Evolutionary conservation across 2,888 invertebrate species (phyloP).

Genomic region (Exephanes ischioxanthus): DNA sequence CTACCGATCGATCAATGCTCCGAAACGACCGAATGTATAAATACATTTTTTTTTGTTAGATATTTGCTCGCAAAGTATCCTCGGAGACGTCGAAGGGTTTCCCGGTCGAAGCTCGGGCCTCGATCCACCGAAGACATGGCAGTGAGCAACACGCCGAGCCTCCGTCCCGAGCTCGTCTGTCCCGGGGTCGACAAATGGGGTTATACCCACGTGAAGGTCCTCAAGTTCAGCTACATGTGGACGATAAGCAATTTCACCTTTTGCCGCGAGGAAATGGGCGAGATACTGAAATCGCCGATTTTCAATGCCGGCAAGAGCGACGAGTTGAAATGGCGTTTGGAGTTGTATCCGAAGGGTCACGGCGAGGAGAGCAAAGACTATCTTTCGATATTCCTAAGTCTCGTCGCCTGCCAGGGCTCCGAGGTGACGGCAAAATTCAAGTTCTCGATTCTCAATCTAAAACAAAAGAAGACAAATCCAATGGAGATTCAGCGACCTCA

Average conservation of each 20-base stretch:
- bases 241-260: slow-evolving; percentile 40
- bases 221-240: slow-evolving; percentile 31
- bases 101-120: not conserved
- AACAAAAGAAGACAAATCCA: slow-evolving; percentile 1
- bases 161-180: not conserved
- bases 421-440: slow-evolving; percentile 38
- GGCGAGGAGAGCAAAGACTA: slow-evolving; percentile 31
- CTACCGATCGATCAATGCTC: not conserved
- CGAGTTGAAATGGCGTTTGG: slow-evolving; percentile 29
- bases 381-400: slow-evolving; percentile 39
- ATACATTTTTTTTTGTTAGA: not conserved
- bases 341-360: slow-evolving; percentile 35
- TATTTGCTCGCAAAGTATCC: not conserved
- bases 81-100: not conserved
- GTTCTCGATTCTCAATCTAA: slow-evolving; percentile 20
- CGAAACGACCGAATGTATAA: not conserved
- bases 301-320: slow-evolving; percentile 13
- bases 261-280: slow-evolving; percentile 35
- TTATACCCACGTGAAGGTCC: slow-evolving; percentile 26
- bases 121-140: not conserved
- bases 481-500: slow-evolving; percentile 30
- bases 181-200: slow-evolving; percentile 22
- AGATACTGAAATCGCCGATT: slow-evolving; percentile 26
- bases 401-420: not conserved
- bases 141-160: not conserved